phyloP scores from a whole-genome alignment of 2,888 invertebrate genomes.

The Ophion ellenae region DNA sequence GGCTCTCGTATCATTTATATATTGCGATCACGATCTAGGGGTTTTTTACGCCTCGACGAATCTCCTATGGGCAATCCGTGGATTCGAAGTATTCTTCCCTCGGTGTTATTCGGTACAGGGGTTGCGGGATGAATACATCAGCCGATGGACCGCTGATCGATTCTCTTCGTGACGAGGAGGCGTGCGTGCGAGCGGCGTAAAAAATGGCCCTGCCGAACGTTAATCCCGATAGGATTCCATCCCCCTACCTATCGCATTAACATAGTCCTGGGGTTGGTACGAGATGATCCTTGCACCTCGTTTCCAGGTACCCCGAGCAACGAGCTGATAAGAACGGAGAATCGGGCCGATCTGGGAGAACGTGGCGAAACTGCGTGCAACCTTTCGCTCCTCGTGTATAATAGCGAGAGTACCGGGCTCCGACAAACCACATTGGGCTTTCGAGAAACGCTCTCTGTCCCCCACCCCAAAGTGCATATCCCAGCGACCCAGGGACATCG shows the following conservation, averaged over 20 bases:
- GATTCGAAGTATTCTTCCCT: conserved; percentile 3
- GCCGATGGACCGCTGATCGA: conserved; percentile 51
- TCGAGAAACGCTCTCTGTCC: conserved; percentile 32
- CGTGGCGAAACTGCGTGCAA: conserved; percentile 41
- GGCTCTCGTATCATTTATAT: conserved; percentile 5
- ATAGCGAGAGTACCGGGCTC: conserved; percentile 10
- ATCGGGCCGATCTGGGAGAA: conserved; percentile 64
- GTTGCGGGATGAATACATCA: conserved; percentile 42
- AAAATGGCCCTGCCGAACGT: conserved; percentile 63
- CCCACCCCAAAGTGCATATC: neutral
- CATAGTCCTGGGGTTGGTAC: conserved; percentile 73
- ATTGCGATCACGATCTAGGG: conserved; percentile 60
- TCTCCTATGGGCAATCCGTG: conserved; percentile 33
- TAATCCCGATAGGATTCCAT: conserved; percentile 78
- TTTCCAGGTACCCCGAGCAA: conserved; percentile 79
- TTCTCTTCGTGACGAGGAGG: conserved; percentile 34
- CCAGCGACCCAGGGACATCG: conserved; percentile 11
- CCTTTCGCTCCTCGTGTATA: conserved; percentile 40
- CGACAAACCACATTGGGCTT: conserved; percentile 38
- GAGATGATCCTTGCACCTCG: conserved; percentile 78
- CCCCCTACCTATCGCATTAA: conserved; percentile 76
- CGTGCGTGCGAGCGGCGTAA: conserved; percentile 51
- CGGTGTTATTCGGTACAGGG: conserved; percentile 35
- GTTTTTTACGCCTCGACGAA: conserved; percentile 57
- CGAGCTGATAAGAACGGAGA: conserved; percentile 79